Evolutionary conservation across 2,888 invertebrate genomes (phyloP).

Genomic region (Lithodes maja): DNA sequence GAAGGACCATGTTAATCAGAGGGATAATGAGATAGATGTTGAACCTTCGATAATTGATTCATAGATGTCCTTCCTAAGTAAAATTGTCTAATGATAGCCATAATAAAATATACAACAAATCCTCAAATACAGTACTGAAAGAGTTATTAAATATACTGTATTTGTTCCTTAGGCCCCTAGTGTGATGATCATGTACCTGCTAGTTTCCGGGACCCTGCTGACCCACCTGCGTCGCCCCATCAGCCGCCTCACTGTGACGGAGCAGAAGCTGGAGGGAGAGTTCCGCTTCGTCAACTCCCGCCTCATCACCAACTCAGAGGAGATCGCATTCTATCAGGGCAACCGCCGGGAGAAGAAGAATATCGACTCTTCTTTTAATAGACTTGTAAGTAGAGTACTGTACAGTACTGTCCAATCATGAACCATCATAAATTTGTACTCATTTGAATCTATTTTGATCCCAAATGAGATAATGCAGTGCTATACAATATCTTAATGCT

Average conservation of each 20-base stretch:
- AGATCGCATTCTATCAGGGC: constrained; percentile 83
- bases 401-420: neutral
- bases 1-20: too few relatives aligned
- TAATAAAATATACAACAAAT: too few relatives aligned
- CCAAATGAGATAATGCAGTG: too few relatives aligned
- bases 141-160: too few relatives aligned
- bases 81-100: too few relatives aligned
- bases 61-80: too few relatives aligned
- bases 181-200: constrained; percentile 89
- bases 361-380: constrained; percentile 90
- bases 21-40: too few relatives aligned
- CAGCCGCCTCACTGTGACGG: constrained; percentile 91
- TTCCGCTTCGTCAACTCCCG: constrained; percentile 97
- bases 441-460: too few relatives aligned
- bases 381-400: constrained; percentile 78
- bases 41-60: too few relatives aligned
- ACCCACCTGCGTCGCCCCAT: constrained; percentile 92
- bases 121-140: too few relatives aligned
- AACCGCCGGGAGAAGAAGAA: constrained; percentile 88
- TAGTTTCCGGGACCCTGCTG: constrained; percentile 89
- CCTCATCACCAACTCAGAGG: constrained; percentile 97
- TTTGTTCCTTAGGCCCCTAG: constrained; percentile 86
- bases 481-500: too few relatives aligned
- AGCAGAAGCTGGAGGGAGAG: constrained; percentile 98
- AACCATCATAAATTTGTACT: too few relatives aligned